phyloP scores from a whole-genome alignment of 2,113 vertebrate genomes.

The Pygoscelis adeliae region DNA sequence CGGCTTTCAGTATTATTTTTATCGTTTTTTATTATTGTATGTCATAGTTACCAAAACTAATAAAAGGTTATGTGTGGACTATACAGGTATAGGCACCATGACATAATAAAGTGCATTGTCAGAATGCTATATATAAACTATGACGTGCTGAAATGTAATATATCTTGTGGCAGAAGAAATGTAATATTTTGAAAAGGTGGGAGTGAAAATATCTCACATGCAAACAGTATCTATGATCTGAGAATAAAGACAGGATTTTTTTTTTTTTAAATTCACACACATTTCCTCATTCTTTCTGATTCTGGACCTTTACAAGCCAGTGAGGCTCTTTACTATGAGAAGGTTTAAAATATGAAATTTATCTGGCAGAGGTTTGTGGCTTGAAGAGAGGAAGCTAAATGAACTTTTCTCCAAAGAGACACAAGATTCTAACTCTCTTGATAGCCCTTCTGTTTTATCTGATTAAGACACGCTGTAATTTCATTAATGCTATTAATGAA shows the following conservation, averaged over 20 bases:
- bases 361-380: background rate
- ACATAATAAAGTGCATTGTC: background rate
- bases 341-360: background rate
- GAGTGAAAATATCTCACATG: background rate
- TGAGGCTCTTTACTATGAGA: background rate
- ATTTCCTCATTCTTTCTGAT: background rate
- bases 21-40: background rate
- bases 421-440: background rate
- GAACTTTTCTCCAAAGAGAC: background rate
- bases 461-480: background rate
- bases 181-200: background rate
- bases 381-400: background rate
- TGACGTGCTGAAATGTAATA: constrained; percentile 38
- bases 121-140: background rate
- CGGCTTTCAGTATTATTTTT: background rate
- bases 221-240: background rate
- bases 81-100: constrained; percentile 19
- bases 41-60: background rate
- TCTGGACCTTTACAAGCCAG: background rate
- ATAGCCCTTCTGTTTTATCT: background rate
- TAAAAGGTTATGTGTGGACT: background rate
- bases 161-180: constrained; percentile 11
- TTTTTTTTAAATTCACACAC: background rate
- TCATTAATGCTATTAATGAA: background rate
- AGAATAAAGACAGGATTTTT: background rate